Base-by-base conservation (phyloP, 2,797 vertebrate genomes). In the Mycteria americana region DNA sequence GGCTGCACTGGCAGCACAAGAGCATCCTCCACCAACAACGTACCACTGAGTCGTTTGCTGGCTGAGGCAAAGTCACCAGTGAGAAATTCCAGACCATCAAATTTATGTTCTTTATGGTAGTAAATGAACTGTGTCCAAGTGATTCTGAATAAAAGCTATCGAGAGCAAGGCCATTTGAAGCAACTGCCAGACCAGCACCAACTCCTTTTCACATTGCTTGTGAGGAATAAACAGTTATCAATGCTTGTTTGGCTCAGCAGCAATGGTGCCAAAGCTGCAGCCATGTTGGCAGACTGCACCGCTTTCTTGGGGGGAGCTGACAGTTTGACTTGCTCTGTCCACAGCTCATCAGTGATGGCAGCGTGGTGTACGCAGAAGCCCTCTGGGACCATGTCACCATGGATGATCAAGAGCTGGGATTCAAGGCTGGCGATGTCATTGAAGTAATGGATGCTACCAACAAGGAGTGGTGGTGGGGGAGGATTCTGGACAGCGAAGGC, bases 401-500 rank as follows among this genome's bases (percentile, higher is more conserved):
- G 99, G 99, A 99, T 4, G 99, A 99, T 98, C 99, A 99, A 97
- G 99, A 99, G 97, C 98, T 99, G 96, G 99, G 99, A 81, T 99
- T 99, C 98, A 99, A 99, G 96, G 99, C 99, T 0, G 99, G 99
- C 0, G 99, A 99, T 7, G 99, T 99, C 97, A 99, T 99, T 50
- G 98, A 99, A 98, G 99, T 99, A 80, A 99, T 99, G 97, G 99
- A 99, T 54, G 99, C 99, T 80, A 99, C 98, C 53, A 99, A 99
- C 98, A 99, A 99, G 92, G 99, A 99, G 98, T 99, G 99, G 99
- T 99, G 99, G 99, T 99, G 99, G 99, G 99, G 99, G 11, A 98
- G 99, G 50, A 99, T 99, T 84, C 97, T 99, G 73, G 99, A 99
- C 87, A 98, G 98, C 1, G 99, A 99, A 96, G 99, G 99, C 94